These are phyloP conservation scores for Sebastes kiyomatsui DNA, from an alignment of 2,797 vertebrate genomes.

Conservation along the genomic window DNA sequence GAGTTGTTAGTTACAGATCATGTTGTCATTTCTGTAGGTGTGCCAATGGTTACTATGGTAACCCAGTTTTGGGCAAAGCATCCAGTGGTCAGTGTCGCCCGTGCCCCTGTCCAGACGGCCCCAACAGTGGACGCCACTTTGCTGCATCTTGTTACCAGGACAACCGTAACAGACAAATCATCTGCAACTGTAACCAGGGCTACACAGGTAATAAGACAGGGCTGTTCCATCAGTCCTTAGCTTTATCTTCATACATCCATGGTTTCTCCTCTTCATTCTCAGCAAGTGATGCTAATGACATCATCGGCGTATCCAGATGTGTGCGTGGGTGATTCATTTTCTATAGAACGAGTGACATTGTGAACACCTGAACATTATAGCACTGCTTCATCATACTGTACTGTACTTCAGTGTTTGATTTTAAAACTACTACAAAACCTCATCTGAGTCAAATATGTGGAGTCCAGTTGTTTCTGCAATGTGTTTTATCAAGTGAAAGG, in stretches of 20 bases:
- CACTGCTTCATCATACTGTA: neutral
- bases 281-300: neutral
- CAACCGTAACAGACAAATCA: slow-evolving; percentile 85
- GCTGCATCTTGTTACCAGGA: slow-evolving; percentile 94
- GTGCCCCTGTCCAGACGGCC: slow-evolving; percentile 94
- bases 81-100: slow-evolving; percentile 89
- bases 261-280: neutral
- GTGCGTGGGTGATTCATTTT: neutral
- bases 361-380: neutral
- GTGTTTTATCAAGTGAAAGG: neutral
- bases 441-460: neutral
- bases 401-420: neutral
- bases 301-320: neutral
- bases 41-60: slow-evolving; percentile 89
- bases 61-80: slow-evolving; percentile 84
- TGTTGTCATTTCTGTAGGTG: slow-evolving; percentile 80
- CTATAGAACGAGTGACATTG: neutral
- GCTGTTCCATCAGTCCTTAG: neutral
- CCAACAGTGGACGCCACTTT: slow-evolving; percentile 88
- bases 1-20: neutral
- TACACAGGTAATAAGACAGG: slow-evolving; percentile 86
- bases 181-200: slow-evolving; percentile 93
- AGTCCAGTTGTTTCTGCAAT: neutral
- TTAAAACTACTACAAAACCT: neutral
- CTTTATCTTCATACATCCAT: neutral